Evolutionary conservation across 2,113 vertebrate species (phyloP).

Genomic region (Cynoglossus semilaevis): DNA sequence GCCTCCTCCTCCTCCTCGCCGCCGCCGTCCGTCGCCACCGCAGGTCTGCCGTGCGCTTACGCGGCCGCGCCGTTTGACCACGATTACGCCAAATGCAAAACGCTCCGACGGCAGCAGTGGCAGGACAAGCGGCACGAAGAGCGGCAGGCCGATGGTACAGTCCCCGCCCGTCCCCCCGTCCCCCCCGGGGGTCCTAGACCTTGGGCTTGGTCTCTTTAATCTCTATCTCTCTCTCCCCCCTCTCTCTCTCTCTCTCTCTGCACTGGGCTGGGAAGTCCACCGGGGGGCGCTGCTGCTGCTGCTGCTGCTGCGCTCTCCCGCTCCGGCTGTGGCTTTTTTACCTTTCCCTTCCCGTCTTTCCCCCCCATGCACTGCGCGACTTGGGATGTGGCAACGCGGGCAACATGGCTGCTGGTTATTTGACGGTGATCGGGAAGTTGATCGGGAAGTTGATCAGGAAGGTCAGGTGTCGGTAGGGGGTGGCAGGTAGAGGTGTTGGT

Average conservation of each 20-base stretch:
- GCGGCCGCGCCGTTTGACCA: slow-evolving; percentile 99
- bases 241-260: too few relatives aligned
- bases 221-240: too few relatives aligned
- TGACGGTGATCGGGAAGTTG: too few relatives aligned
- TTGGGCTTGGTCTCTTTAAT: slow-evolving; percentile 71
- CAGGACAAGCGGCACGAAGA: slow-evolving; percentile 79
- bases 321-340: too few relatives aligned
- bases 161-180: too few relatives aligned
- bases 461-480: too few relatives aligned
- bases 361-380: slow-evolving; percentile 75
- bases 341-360: too few relatives aligned
- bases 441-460: too few relatives aligned
- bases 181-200: slow-evolving; percentile 91
- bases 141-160: slow-evolving; percentile 97
- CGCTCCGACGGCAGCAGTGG: slow-evolving; percentile 85
- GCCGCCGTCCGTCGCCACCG: slow-evolving; percentile 85
- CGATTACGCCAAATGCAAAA: slow-evolving; percentile 99
- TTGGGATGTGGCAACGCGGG: slow-evolving; percentile 90
- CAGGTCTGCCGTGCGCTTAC: slow-evolving; percentile 99
- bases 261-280: slow-evolving; percentile 61
- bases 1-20: slow-evolving; percentile 77
- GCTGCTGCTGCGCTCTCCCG: too few relatives aligned
- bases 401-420: slow-evolving; percentile 85
- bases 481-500: too few relatives aligned
- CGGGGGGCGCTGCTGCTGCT: slow-evolving; percentile 57